phyloP scores from a whole-genome alignment of 2,888 invertebrate species.

The Drosophila monieri region DNA sequence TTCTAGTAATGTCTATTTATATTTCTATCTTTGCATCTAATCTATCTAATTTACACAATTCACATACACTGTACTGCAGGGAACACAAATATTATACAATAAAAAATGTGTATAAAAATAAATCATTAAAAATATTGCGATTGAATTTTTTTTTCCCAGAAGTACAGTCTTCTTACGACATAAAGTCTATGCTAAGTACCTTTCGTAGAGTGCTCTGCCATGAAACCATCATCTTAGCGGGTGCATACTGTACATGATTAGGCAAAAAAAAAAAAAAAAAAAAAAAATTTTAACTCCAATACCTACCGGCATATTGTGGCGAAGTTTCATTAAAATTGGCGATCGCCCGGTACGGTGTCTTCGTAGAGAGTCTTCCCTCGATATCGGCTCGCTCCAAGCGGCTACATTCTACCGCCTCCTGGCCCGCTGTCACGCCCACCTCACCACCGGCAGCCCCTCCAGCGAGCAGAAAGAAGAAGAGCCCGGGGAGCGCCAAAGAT shows the following conservation, averaged over 20 bases:
- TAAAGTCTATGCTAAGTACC: neutral
- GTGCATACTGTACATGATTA: neutral
- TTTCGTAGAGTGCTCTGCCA: neutral
- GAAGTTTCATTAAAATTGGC: conserved; percentile 87
- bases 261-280: conserved; percentile 1
- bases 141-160: neutral
- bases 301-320: conserved; percentile 86
- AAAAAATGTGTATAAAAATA: neutral
- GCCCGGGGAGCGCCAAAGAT: conserved; percentile 1
- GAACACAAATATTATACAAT: neutral
- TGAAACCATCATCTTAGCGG: no score
- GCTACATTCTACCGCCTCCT: conserved; percentile 51
- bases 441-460: neutral
- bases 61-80: neutral
- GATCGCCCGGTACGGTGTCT: conserved; percentile 90
- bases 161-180: neutral
- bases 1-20: neutral
- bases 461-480: conserved; percentile 1
- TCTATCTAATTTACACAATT: neutral
- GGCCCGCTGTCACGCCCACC: neutral
- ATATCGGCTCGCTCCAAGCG: conserved; percentile 81
- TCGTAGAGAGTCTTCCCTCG: conserved; percentile 86
- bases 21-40: conserved; percentile 1
- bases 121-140: neutral
- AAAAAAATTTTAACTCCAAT: conserved; percentile 1